phyloP scores from a whole-genome alignment of 2,888 invertebrate genomes.

The Eucriotettix oculatus region DNA sequence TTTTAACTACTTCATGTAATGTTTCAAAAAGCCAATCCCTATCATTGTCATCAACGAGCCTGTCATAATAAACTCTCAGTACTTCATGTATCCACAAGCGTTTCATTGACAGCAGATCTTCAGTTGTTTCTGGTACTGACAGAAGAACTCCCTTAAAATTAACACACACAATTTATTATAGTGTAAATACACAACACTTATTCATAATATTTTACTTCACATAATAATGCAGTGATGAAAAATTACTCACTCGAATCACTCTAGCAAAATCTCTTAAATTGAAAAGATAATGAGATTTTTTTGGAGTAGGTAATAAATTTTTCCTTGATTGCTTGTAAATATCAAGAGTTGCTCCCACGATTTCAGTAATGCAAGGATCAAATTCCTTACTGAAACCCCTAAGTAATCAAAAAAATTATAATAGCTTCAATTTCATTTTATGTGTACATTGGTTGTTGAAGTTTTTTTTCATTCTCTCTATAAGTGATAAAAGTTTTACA shows the following conservation, averaged over 20 bases:
- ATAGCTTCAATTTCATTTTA: not conserved
- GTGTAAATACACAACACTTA: no score
- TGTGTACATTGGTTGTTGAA: not conserved
- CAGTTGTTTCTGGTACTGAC: slow-evolving; percentile 84
- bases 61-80: slow-evolving; percentile 84
- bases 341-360: slow-evolving; percentile 71
- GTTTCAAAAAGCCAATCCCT: slow-evolving; percentile 63
- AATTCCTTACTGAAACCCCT: slow-evolving; percentile 91
- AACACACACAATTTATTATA: no score
- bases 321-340: slow-evolving; percentile 68
- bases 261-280: slow-evolving; percentile 87
- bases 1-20: slow-evolving; percentile 40
- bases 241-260: slow-evolving; percentile 54
- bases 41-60: slow-evolving; percentile 71
- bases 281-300: slow-evolving; percentile 88
- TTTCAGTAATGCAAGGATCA: slow-evolving; percentile 77
- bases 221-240: not conserved
- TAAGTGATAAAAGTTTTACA: no score
- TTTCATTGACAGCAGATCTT: slow-evolving; percentile 70
- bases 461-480: no score
- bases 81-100: slow-evolving; percentile 91
- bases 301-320: slow-evolving; percentile 79
- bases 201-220: no score
- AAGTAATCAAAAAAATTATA: slow-evolving; percentile 18
- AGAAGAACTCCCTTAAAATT: slow-evolving; percentile 61